Percentiles rank a stretch among this genome's conserved stretches.
Evolutionary conservation across 1,140 invertebrate species (phyloP).

Genomic region (Drosophila tani): DNA sequence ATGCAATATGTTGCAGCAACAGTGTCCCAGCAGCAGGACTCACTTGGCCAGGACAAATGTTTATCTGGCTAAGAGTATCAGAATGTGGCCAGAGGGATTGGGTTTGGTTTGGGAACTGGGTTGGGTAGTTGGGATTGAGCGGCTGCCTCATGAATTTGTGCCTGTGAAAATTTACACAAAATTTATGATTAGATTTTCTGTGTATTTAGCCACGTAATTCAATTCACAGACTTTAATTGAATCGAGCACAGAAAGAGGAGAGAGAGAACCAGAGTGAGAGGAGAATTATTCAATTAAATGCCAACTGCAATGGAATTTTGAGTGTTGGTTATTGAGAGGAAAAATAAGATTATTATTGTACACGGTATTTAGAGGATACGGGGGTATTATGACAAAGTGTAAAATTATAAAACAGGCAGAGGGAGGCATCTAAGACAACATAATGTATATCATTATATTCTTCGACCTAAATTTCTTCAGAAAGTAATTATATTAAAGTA

Average conservation of each 20-base stretch:
- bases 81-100: constrained; percentile 26
- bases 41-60: constrained; percentile 48
- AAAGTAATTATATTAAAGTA: no score
- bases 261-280: neutral
- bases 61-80: constrained; percentile 66
- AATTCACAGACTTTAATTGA: constrained; percentile 35
- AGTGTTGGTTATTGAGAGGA: neutral
- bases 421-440: no score
- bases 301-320: neutral
- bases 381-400: neutral
- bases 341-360: constrained; percentile 12
- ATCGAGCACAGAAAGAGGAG: neutral
- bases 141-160: constrained; percentile 18
- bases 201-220: constrained; percentile 35
- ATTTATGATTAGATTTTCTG: constrained; percentile 48
- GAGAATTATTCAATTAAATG: constrained; percentile 37
- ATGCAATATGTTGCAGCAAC: constrained; percentile 80
- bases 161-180: constrained; percentile 32
- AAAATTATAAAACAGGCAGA: no score
- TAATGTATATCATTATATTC: no score
- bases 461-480: no score
- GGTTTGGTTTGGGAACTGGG: neutral
- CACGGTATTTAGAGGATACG: neutral
- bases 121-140: constrained; percentile 3
- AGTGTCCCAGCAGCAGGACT: constrained; percentile 27